A percentile compares a stretch with the other conserved stretches of the same genome.
Conservation (phyloP, 2,113 vertebrate species). For the Lates calcarifer region DNA sequence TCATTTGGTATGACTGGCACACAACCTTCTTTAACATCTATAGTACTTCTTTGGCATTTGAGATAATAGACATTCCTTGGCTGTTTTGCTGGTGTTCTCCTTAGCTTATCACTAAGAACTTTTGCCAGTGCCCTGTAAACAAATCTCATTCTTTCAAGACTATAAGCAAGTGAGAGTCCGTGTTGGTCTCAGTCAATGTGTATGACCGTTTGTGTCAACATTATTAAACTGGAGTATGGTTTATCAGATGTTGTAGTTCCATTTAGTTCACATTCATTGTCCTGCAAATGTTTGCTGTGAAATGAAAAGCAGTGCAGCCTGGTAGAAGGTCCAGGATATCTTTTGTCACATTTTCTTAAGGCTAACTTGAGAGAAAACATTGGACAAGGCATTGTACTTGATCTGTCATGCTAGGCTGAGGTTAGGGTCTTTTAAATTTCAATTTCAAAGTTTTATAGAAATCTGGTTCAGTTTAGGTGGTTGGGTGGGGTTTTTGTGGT, state of each 20-base stretch:
- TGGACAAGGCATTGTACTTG: constrained; percentile 27
- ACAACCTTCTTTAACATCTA: constrained; percentile 25
- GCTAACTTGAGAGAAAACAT: constrained; percentile 5
- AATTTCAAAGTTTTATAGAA: constrained; percentile 68
- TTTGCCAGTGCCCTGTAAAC: constrained; percentile 34
- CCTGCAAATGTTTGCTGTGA: constrained; percentile 22
- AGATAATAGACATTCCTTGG: constrained; percentile 63
- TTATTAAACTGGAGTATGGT: constrained; percentile 30
- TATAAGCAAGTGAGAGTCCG: constrained; percentile 17
- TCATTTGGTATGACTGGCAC: constrained; percentile 14
- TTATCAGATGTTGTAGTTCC: constrained; percentile 18
- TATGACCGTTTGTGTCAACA: constrained; percentile 53
- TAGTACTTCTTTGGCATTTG: constrained; percentile 37
- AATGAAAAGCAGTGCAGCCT: constrained; percentile 11
- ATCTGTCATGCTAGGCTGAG: constrained; percentile 24
- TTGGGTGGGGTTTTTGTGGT: constrained; percentile 82
- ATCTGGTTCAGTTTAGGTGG: constrained; percentile 83
- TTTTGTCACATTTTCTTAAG: constrained; percentile 15
- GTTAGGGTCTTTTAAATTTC: constrained; percentile 49
- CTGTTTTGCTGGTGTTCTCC: constrained; percentile 36
- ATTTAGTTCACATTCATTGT: constrained; percentile 25
- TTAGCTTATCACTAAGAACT: constrained; percentile 48
- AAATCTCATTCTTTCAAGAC: constrained; percentile 31
- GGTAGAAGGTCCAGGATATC: background rate
- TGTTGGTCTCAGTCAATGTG: constrained; percentile 26